These are phyloP conservation scores for Sebastolobus alascanus DNA, from an alignment of 2,797 vertebrate genomes.

Conservation along the genomic window DNA sequence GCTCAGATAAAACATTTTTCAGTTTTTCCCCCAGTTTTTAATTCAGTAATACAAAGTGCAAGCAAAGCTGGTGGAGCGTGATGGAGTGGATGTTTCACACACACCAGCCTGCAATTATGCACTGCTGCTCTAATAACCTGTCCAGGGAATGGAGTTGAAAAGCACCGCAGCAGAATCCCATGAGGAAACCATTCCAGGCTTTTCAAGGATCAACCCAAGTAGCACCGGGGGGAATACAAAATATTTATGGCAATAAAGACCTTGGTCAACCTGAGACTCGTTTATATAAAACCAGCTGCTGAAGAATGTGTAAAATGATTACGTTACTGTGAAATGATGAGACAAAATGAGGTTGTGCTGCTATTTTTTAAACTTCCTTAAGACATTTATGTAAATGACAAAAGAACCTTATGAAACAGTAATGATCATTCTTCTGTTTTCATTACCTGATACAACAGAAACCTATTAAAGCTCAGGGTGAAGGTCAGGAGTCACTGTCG, in stretches of 20 bases:
- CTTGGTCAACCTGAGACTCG: background rate
- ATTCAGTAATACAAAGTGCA: background rate
- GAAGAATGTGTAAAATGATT: too few relatives aligned
- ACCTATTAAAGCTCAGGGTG: background rate
- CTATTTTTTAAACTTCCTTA: background rate
- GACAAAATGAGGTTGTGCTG: background rate
- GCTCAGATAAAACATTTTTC: background rate
- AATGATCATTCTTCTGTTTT: background rate
- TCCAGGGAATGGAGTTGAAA: conserved; percentile 57
- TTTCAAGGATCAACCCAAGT: conserved; percentile 27
- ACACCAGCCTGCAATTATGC: conserved; percentile 47
- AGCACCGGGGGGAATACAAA: conserved; percentile 5
- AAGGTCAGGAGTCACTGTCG: conserved; percentile 14
- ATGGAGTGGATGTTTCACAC: conserved; percentile 33
- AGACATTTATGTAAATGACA: background rate
- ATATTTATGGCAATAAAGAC: conserved; percentile 8
- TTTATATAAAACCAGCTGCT: background rate
- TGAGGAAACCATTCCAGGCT: conserved; percentile 25
- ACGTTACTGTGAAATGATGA: background rate
- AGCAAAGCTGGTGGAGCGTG: conserved; percentile 17
- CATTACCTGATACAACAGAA: background rate
- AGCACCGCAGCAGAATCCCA: conserved; percentile 22
- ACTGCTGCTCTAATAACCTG: conserved; percentile 58
- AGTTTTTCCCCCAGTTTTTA: background rate
- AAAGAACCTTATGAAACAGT: background rate